These are phyloP conservation scores for Bellardia pandia DNA, from an alignment of 2,888 invertebrate genomes.

Conservation along the genomic window DNA sequence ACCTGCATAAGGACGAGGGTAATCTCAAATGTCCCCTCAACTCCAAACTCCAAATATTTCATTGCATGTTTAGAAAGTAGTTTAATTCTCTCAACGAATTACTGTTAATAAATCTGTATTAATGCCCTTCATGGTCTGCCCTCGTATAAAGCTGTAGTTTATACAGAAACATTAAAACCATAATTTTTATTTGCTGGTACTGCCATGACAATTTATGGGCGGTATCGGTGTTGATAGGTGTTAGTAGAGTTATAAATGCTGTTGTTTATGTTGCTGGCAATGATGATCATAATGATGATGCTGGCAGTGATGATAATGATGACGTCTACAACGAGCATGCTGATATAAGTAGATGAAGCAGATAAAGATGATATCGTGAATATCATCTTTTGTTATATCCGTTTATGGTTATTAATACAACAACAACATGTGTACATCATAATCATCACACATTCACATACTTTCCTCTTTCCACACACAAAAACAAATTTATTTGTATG, in stretches of 20 bases:
- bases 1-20: too few species aligned
- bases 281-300: background rate
- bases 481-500: background rate
- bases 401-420: constrained; percentile 51
- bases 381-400: constrained; percentile 41
- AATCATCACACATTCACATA: background rate
- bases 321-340: background rate
- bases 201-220: background rate
- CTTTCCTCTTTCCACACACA: background rate
- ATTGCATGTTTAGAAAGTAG: too few species aligned
- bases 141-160: background rate
- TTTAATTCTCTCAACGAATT: too few species aligned
- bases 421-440: constrained; percentile 8
- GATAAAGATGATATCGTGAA: constrained; percentile 49
- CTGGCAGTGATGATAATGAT: background rate
- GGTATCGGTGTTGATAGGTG: constrained; percentile 7
- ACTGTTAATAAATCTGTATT: too few species aligned
- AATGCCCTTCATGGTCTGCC: background rate
- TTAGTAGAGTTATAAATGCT: background rate
- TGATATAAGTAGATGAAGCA: constrained; percentile 29
- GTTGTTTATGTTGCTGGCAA: background rate
- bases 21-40: too few species aligned
- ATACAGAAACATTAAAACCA: background rate
- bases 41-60: too few species aligned
- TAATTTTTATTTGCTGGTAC: background rate